phyloP scores from a whole-genome alignment of 2,797 vertebrate species.

The Enteromius argenteus region DNA sequence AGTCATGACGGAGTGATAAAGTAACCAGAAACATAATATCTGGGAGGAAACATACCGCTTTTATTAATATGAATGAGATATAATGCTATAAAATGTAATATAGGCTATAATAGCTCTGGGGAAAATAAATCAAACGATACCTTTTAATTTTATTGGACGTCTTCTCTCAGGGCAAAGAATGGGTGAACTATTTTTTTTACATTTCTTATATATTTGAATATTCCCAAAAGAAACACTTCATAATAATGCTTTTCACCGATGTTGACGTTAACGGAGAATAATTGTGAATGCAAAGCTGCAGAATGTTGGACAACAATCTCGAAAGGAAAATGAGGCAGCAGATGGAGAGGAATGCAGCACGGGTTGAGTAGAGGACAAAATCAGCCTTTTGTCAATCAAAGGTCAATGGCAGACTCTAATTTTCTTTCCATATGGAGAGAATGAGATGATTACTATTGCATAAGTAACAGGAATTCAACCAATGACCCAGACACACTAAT shows the following conservation, averaged over 20 bases:
- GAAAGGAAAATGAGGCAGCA: neutral
- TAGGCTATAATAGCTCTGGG: neutral
- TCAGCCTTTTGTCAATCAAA: slow-evolving; percentile 13
- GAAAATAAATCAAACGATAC: too few relatives aligned
- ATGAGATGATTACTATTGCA: slow-evolving; percentile 34
- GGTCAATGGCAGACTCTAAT: slow-evolving; percentile 37
- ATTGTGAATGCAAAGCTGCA: neutral
- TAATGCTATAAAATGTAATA: neutral
- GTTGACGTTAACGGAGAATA: neutral
- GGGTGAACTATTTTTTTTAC: neutral
- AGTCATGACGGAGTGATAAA: neutral
- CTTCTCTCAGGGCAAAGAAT: neutral
- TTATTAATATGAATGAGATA: neutral
- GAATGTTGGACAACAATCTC: neutral
- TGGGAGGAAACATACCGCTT: neutral
- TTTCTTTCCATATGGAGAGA: slow-evolving; percentile 34
- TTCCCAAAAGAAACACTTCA: neutral
- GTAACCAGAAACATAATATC: neutral
- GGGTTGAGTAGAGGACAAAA: slow-evolving; percentile 20
- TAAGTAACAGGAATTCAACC: slow-evolving; percentile 50
- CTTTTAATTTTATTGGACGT: neutral
- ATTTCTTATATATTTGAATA: neutral
- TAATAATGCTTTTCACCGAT: neutral
- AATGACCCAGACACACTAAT: slow-evolving; percentile 31
- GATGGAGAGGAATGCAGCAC: slow-evolving; percentile 17